A percentile compares a stretch with the other conserved stretches of the same genome.
These are phyloP conservation scores for Callionymus lyra DNA, from an alignment of 2,113 vertebrate genomes.

Conservation along the genomic window DNA sequence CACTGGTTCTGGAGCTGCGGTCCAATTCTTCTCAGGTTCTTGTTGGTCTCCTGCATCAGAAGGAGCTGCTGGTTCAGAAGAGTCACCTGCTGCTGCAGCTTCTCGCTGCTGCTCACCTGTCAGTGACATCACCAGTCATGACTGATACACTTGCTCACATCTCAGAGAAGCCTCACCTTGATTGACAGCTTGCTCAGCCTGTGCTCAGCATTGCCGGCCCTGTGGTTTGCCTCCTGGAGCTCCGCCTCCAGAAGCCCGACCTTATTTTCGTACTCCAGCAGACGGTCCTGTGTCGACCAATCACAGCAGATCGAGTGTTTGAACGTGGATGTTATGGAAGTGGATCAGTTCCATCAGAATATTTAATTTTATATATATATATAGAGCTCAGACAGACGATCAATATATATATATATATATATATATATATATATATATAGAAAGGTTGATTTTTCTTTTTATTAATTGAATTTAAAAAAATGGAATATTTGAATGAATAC, in stretches of 20 bases:
- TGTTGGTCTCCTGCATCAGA: slow-evolving; percentile 84
- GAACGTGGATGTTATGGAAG: no score
- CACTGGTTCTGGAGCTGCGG: slow-evolving; percentile 58
- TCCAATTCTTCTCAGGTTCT: slow-evolving; percentile 61
- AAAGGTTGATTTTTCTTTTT: no score
- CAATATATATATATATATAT: no score
- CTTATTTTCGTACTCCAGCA: slow-evolving; percentile 78
- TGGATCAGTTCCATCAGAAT: no score
- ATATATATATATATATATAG: no score
- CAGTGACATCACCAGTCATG: not conserved
- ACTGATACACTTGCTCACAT: not conserved
- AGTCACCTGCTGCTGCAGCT: slow-evolving; percentile 85
- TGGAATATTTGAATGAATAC: no score
- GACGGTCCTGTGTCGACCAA: slow-evolving; percentile 68
- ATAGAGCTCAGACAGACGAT: no score
- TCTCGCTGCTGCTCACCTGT: slow-evolving; percentile 84
- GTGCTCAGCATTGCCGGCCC: slow-evolving; percentile 81
- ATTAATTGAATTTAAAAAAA: no score
- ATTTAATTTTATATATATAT: no score
- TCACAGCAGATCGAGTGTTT: not conserved
- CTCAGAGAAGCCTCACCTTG: slow-evolving; percentile 69
- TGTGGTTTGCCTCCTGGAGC: slow-evolving; percentile 84
- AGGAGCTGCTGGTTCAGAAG: slow-evolving; percentile 88
- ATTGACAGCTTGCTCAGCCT: slow-evolving; percentile 85
- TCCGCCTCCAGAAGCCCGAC: slow-evolving; percentile 76